phyloP scores from a whole-genome alignment of 53 echinoderm and acorn worm species.

The Astropecten irregularis region DNA sequence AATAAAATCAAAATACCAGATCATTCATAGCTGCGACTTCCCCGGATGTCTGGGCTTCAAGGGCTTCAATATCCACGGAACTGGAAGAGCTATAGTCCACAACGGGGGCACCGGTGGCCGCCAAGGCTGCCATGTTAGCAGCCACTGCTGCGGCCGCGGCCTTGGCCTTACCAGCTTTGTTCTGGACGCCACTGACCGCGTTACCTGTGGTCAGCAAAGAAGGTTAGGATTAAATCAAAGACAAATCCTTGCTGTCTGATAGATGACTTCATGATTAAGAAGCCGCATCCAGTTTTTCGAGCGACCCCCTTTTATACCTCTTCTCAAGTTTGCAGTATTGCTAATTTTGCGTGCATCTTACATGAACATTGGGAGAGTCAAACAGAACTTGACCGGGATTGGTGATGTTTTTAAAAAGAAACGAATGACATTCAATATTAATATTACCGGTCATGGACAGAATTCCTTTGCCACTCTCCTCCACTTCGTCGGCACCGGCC shows the following conservation, averaged over 20 bases:
- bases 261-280: neutral
- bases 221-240: neutral
- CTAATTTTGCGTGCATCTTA: too few species aligned
- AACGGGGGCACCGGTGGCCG: constrained; percentile 36
- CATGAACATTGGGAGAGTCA: too few species aligned
- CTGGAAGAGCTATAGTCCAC: constrained; percentile 30
- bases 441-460: constrained; percentile 79
- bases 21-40: constrained; percentile 70
- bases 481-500: constrained; percentile 82
- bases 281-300: neutral
- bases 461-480: constrained; percentile 79
- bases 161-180: constrained; percentile 56
- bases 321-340: too few species aligned
- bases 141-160: constrained; percentile 15
- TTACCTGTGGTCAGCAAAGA: constrained; percentile 53
- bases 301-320: too few species aligned
- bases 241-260: neutral
- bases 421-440: too few species aligned
- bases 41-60: constrained; percentile 28
- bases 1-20: too few species aligned
- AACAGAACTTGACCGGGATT: too few species aligned
- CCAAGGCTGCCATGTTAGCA: constrained; percentile 5
- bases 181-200: constrained; percentile 66
- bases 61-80: constrained; percentile 54
- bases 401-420: too few species aligned